Percentiles rank a stretch among this genome's conserved stretches.
phyloP scores from a whole-genome alignment of 2,113 vertebrate species.

The Aegypius monachus region DNA sequence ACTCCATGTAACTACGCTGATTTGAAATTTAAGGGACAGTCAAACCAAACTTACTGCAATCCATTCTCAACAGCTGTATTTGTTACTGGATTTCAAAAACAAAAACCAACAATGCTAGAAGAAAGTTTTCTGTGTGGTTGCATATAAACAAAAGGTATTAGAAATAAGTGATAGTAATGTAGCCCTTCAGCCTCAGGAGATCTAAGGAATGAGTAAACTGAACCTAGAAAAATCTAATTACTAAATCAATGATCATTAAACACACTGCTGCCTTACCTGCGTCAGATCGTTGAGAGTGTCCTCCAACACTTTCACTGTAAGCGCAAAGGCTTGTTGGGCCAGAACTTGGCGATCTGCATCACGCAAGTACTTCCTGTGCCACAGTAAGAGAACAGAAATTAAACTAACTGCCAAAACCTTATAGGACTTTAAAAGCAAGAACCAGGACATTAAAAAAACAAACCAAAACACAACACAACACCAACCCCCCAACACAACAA shows the following conservation, averaged over 20 bases:
- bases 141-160: background rate
- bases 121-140: background rate
- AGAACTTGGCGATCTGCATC: slow-evolving; percentile 98
- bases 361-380: slow-evolving; percentile 90
- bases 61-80: background rate
- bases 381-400: background rate
- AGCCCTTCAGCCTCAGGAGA: background rate
- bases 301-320: slow-evolving; percentile 95
- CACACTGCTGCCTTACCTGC: slow-evolving; percentile 70
- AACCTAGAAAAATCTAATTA: background rate
- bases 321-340: slow-evolving; percentile 93
- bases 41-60: background rate
- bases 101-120: background rate
- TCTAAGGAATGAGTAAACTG: background rate
- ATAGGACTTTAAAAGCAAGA: background rate
- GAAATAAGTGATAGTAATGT: background rate
- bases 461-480: background rate
- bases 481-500: no score
- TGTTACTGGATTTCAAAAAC: background rate
- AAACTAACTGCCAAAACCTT: background rate
- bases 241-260: accelerated
- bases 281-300: slow-evolving; percentile 91
- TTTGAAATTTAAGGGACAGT: background rate
- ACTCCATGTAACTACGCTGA: background rate
- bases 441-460: background rate